A percentile compares a stretch with the other conserved stretches of the same genome.
These are phyloP conservation scores for Agrotis puta DNA, from an alignment of 2,888 invertebrate genomes.

Conservation along the genomic window DNA sequence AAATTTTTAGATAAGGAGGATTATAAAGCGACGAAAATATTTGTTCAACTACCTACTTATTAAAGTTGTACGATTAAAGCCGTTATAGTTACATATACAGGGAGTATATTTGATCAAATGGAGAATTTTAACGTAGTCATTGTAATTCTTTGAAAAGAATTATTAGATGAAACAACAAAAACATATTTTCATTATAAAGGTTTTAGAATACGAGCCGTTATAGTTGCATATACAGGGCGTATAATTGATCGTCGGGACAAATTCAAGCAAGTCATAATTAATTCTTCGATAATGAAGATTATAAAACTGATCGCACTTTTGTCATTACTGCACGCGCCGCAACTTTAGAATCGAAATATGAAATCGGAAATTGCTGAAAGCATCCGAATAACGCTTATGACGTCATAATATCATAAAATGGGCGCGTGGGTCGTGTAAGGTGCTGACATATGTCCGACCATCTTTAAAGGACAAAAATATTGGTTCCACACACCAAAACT, in stretches of 20 bases:
- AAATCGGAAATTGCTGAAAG: too few species aligned
- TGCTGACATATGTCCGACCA: too few species aligned
- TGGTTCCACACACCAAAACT: too few species aligned
- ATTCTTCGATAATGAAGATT: too few species aligned
- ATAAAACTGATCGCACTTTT: too few species aligned
- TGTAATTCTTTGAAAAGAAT: background rate
- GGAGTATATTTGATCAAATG: background rate
- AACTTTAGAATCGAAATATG: too few species aligned
- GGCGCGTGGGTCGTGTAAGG: too few species aligned
- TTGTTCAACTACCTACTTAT: background rate
- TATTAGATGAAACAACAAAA: background rate
- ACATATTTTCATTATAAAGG: too few species aligned
- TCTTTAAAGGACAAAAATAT: too few species aligned
- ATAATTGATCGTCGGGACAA: background rate
- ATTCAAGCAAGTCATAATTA: conserved; percentile 16
- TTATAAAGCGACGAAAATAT: background rate
- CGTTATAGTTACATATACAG: conserved; percentile 1
- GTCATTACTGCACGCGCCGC: too few species aligned
- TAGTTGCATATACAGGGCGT: background rate
- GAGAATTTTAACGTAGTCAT: background rate
- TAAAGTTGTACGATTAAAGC: background rate
- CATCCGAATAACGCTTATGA: too few species aligned
- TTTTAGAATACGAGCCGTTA: conserved; percentile 1
- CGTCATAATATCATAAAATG: too few species aligned
- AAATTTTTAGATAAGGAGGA: background rate